Evolutionary conservation across 1,140 invertebrate species (phyloP), one percentile per base, ranked within the genome.

Genomic region (Leptopilina clavipes): DNA sequence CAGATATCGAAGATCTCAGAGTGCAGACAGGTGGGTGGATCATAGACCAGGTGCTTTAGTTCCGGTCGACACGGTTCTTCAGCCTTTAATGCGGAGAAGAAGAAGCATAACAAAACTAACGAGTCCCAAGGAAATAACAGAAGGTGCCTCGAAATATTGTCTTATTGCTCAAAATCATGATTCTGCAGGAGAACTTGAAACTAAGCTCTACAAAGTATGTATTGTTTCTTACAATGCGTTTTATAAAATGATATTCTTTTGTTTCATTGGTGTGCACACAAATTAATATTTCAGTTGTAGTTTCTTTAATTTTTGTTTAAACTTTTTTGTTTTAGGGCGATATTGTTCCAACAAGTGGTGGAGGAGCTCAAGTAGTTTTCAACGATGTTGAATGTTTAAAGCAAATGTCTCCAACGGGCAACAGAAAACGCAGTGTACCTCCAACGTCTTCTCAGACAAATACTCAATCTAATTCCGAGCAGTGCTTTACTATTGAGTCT

Each of bases 361-460:
- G 98, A 9, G 98, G 98, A 0, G 95, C 97, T 1, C 97, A 98
- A 86, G 97, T 99, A 0, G 94, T 99, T 25, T 98, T 99, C 83
- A 96, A 97, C 81, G 98, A 99, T 89, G 95, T 99, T 1, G 98
- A 99, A 90, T 94, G 94, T 79, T 88, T 99, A 6, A 95, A 94
- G 82, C 97, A 98, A 87, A 92, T 93, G 79, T 97, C 96, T 0
- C 97, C 97, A 3, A 92, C 89, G 5, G 86, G 84, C 5, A 79
- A 87, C 70, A 82, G 89, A 56, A 91, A 91, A 79, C 86, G 90
- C 18, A 89, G 86, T 54, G 85, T 85, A 72, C 79, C 83, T 22
- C 11, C 48, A 40, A 40, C 37, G 1, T 76, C 79, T 40, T 59
- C 78, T 56, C 75, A 83, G 72, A 80, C 52, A 74, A 71, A 71